Conservation (phyloP, 2,797 vertebrate genomes). For the Remorina albescens region DNA sequence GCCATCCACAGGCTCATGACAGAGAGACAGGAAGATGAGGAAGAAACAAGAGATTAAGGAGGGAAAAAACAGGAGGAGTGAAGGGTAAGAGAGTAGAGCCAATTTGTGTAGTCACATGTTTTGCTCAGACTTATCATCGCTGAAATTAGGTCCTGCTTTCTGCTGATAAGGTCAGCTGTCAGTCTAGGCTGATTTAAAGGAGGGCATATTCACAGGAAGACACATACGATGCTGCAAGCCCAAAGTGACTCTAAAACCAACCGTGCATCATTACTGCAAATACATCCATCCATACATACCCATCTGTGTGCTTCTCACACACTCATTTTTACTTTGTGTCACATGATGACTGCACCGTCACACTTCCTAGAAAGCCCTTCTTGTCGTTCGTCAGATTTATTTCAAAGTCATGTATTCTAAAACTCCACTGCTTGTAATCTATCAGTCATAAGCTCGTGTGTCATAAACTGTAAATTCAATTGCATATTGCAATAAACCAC, state of each 20-base stretch:
- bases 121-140: slow-evolving; percentile 74
- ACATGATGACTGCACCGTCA: background rate
- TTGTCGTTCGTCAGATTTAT: slow-evolving; percentile 28
- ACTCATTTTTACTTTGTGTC: slow-evolving; percentile 10
- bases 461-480: slow-evolving; percentile 53
- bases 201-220: slow-evolving; percentile 35
- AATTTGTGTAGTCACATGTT: slow-evolving; percentile 65
- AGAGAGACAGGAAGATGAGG: slow-evolving; percentile 21
- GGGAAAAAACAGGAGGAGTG: background rate
- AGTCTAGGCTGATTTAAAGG: slow-evolving; percentile 63
- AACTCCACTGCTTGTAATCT: slow-evolving; percentile 23
- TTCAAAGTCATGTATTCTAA: slow-evolving; percentile 21
- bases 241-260: slow-evolving; percentile 34
- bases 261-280: slow-evolving; percentile 39
- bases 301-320: background rate
- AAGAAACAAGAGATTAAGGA: slow-evolving; percentile 8
- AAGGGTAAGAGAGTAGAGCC: slow-evolving; percentile 14
- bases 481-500: slow-evolving; percentile 29
- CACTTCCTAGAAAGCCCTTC: background rate
- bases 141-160: slow-evolving; percentile 73
- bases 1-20: slow-evolving; percentile 22
- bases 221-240: slow-evolving; percentile 7
- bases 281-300: slow-evolving; percentile 1
- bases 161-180: slow-evolving; percentile 81
- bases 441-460: slow-evolving; percentile 25